Conservation (phyloP, 2,888 invertebrate genomes). For the Drosophila testacea region DNA sequence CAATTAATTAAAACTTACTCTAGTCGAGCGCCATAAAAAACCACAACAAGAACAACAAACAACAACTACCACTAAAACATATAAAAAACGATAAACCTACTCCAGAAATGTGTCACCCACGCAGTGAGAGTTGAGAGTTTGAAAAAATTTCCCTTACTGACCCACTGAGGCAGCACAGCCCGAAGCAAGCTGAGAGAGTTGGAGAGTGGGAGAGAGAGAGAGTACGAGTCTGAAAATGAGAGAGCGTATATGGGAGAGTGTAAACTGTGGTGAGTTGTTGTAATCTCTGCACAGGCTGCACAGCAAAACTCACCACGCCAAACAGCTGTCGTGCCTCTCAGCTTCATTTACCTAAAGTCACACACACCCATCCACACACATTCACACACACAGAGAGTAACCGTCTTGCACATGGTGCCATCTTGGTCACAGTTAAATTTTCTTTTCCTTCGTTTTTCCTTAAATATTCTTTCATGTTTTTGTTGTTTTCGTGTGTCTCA, state of each 20-base stretch:
- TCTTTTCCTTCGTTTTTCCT: constrained; percentile 10
- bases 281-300: constrained; percentile 54
- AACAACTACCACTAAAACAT: constrained; percentile 20
- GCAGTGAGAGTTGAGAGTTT: constrained; percentile 40
- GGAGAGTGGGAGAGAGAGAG: constrained; percentile 1
- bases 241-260: constrained; percentile 15
- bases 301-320: constrained; percentile 54
- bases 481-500: constrained; percentile 42
- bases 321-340: constrained; percentile 70
- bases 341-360: constrained; percentile 47
- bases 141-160: constrained; percentile 70
- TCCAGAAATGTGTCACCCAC: constrained; percentile 72
- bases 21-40: constrained; percentile 34
- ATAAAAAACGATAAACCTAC: constrained; percentile 31
- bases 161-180: constrained; percentile 55
- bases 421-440: constrained; percentile 52
- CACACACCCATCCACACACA: constrained; percentile 27
- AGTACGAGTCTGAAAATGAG: not conserved
- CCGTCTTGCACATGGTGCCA: constrained; percentile 55
- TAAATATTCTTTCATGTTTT: not conserved
- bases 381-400: constrained; percentile 10
- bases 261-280: constrained; percentile 55
- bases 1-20: constrained; percentile 74
- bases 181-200: constrained; percentile 26
- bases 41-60: constrained; percentile 15